Base-by-base conservation (phyloP, 2,113 vertebrate species). In the Oncorhynchus tshawytscha region DNA sequence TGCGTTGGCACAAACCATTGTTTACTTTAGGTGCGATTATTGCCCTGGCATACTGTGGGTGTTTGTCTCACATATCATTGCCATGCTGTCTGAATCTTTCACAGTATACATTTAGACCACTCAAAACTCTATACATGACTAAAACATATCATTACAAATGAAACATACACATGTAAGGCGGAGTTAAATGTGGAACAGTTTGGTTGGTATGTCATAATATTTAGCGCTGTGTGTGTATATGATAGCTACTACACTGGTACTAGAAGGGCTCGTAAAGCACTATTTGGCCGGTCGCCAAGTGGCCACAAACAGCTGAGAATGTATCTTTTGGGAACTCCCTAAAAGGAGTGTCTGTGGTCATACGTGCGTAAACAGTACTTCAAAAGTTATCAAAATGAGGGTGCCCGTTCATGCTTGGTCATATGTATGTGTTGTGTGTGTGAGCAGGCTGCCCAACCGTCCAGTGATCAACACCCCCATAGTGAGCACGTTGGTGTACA, bases 401-500 rank as follows among this genome's bases (percentile, higher is more conserved):
- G 2, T 60, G 18, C 34, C 2, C 39, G 16, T 73, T 15, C 64
- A 20, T 62, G 18, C 18, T 22, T 70, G 45, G 24, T 34, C 22
- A 29, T 60, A 6, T 13, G 31, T 62, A 34, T 62, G 49, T 74
- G 29, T 34, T 25, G 57, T 62, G 15, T 13, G 11, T 13, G 11
- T 67, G 13, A 71, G 0, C 75, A 99, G 98, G 69, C 84, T 99
- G 72, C 98, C 98, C 1, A 95, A 91, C 87, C 95, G 96, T 9
- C 98, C 98, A 0, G 88, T 98, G 82, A 98, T 99, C 80, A 99
- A 99, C 91, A 96, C 96, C 0, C 95, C 97, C 0, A 94, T 99
- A 5, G 94, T 99, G 69, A 99, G 96, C 34, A 85, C 95, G 8
- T 87, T 92, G 0, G 86, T 99, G 77, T 92, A 98, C 90, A 95